phyloP scores from a whole-genome alignment of 1,140 invertebrate genomes.

The Psix sp. region DNA sequence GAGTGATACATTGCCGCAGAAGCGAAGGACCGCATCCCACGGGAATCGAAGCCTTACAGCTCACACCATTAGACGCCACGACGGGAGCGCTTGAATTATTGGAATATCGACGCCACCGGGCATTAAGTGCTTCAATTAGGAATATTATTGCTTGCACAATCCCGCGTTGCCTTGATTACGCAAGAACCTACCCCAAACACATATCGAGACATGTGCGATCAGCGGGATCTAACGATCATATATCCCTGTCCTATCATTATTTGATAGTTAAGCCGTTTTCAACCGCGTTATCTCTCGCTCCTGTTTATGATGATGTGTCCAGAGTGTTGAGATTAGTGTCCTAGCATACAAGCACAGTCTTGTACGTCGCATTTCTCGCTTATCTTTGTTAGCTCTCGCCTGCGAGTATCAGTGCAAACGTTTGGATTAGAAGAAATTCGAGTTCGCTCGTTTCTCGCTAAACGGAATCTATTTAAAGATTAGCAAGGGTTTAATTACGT shows the following conservation, averaged over 20 bases:
- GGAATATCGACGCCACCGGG: conserved; percentile 74
- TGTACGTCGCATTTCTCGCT: conserved; percentile 15
- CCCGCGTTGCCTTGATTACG: conserved; percentile 52
- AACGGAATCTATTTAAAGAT: conserved; percentile 21
- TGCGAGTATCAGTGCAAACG: conserved; percentile 10
- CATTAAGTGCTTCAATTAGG: conserved; percentile 76
- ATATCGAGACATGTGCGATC: conserved; percentile 57
- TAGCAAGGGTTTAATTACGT: conserved; percentile 27
- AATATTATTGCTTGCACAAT: conserved; percentile 69
- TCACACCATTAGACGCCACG: conserved; percentile 69
- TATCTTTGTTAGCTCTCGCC: conserved; percentile 27
- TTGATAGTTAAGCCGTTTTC: conserved; percentile 58
- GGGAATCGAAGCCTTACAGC: conserved; percentile 74
- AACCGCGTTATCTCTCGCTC: conserved; percentile 44
- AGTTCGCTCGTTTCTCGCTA: neutral
- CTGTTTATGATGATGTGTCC: conserved; percentile 43
- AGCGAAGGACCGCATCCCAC: conserved; percentile 74
- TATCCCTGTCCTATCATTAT: conserved; percentile 55
- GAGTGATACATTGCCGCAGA: conserved; percentile 76
- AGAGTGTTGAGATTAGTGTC: conserved; percentile 27
- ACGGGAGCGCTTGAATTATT: conserved; percentile 73
- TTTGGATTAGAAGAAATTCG: conserved; percentile 23
- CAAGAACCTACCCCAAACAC: conserved; percentile 51
- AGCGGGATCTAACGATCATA: conserved; percentile 50
- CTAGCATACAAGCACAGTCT: conserved; percentile 11